Conservation (phyloP, 2,888 invertebrate species). For the Microdon myrmicae region DNA sequence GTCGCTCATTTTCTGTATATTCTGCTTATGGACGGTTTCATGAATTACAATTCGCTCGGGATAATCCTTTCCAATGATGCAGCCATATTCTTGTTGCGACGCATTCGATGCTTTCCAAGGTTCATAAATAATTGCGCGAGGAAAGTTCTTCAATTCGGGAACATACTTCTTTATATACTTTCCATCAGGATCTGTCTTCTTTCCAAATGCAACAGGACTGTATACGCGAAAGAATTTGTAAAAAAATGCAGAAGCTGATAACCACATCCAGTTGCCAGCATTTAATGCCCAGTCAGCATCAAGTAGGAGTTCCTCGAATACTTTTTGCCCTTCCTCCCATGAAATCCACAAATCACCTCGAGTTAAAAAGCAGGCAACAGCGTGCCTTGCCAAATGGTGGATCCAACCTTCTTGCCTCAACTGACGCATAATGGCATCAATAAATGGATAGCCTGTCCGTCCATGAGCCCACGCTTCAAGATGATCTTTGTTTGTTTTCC, state of each 20-base stretch:
- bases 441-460: slow-evolving; percentile 78
- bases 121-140: slow-evolving; percentile 75
- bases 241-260: slow-evolving; percentile 78
- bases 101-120: slow-evolving; percentile 78
- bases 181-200: slow-evolving; percentile 78
- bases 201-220: slow-evolving; percentile 79
- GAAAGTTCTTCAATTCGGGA: slow-evolving; percentile 75
- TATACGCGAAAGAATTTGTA: slow-evolving; percentile 78
- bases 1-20: slow-evolving; percentile 74
- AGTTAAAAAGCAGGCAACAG: slow-evolving; percentile 80
- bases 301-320: slow-evolving; percentile 76
- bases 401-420: slow-evolving; percentile 80
- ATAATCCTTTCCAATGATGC: slow-evolving; percentile 75
- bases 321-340: slow-evolving; percentile 79
- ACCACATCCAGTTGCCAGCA: slow-evolving; percentile 82
- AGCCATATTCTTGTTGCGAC: slow-evolving; percentile 74
- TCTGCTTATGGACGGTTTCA: slow-evolving; percentile 73
- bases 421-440: slow-evolving; percentile 81
- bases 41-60: slow-evolving; percentile 78
- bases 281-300: slow-evolving; percentile 80
- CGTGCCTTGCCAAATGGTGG: slow-evolving; percentile 79
- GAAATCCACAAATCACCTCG: slow-evolving; percentile 80
- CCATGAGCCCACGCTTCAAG: slow-evolving; percentile 74
- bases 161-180: slow-evolving; percentile 77
- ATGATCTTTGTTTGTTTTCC: slow-evolving; percentile 70